These are phyloP conservation scores for honey bee (Apis mellifera) DNA, from an alignment of 1,140 invertebrate genomes.

Conservation along the genomic window DNA sequence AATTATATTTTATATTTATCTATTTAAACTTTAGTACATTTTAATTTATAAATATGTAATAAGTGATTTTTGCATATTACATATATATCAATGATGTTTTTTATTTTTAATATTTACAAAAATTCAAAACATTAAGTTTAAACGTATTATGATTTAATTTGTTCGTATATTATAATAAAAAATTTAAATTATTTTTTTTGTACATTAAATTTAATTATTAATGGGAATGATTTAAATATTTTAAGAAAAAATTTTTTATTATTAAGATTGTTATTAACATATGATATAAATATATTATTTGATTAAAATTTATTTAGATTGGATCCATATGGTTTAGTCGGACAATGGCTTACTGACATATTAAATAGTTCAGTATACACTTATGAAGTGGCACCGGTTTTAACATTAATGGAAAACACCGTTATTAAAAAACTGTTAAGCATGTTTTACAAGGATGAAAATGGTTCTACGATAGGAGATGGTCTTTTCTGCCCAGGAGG, in stretches of 20 bases:
- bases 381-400: constrained; percentile 82
- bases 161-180: neutral
- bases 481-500: constrained; percentile 88
- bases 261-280: neutral
- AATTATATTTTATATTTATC: neutral
- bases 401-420: constrained; percentile 81
- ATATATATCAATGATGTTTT: neutral
- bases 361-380: constrained; percentile 83
- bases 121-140: neutral
- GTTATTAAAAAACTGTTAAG: constrained; percentile 82
- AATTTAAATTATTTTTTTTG: neutral
- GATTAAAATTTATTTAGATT: constrained; percentile 67
- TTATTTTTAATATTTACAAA: neutral
- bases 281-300: neutral
- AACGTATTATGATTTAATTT: neutral
- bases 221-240: neutral
- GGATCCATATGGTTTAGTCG: constrained; percentile 82
- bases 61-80: neutral
- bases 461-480: constrained; percentile 83
- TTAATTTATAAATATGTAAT: neutral
- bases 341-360: constrained; percentile 82
- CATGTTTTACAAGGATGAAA: constrained; percentile 75
- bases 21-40: neutral
- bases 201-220: neutral
- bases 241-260: neutral